Conservation (phyloP, 1,140 invertebrate species). For the Lasaia peninsularis region DNA sequence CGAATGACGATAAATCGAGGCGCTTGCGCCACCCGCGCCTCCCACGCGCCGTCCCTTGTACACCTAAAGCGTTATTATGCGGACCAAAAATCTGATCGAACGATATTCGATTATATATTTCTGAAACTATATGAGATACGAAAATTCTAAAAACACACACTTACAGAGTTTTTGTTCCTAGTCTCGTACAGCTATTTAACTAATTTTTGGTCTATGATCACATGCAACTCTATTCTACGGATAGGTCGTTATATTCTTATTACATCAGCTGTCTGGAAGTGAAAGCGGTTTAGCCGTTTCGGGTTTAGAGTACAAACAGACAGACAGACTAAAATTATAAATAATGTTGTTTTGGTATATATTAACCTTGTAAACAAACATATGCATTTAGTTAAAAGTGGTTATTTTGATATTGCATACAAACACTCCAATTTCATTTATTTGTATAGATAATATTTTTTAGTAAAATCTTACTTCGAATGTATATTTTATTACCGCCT, state of each 20-base stretch:
- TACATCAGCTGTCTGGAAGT: too few relatives aligned
- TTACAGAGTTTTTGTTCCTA: neutral
- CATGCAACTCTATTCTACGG: neutral
- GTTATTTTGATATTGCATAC: too few relatives aligned
- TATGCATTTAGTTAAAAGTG: too few relatives aligned
- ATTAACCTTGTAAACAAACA: too few relatives aligned
- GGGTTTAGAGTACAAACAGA: too few relatives aligned
- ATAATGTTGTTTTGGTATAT: too few relatives aligned
- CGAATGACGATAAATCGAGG: neutral
- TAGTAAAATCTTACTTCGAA: too few relatives aligned
- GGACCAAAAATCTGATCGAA: neutral
- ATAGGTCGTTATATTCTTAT: neutral
- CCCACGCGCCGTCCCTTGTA: neutral
- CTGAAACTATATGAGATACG: neutral
- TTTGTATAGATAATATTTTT: too few relatives aligned
- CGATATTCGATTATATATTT: constrained; percentile 3
- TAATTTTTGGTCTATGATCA: constrained; percentile 11
- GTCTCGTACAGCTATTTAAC: neutral
- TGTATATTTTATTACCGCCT: too few relatives aligned
- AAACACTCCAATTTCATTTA: too few relatives aligned
- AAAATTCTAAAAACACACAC: constrained; percentile 3
- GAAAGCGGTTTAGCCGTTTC: too few relatives aligned
- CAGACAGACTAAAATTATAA: too few relatives aligned
- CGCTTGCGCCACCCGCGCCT: neutral
- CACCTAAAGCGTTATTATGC: neutral